phyloP scores from a whole-genome alignment of 1,140 invertebrate species.

The Drosophila sturtevanti region DNA sequence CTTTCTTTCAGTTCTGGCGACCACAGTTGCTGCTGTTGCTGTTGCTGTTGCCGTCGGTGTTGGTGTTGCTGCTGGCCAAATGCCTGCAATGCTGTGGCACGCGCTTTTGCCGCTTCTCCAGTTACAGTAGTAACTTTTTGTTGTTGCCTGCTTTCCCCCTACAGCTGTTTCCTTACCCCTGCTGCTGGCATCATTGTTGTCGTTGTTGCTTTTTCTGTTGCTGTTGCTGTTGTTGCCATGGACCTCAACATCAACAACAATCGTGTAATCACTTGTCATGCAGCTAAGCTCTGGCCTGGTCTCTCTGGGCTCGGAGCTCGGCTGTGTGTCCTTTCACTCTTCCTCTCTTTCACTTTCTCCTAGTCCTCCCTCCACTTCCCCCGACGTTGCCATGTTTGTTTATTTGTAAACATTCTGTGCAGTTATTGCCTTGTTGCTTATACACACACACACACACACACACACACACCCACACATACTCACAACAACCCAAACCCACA shows the following conservation, averaged over 20 bases:
- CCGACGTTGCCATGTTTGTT: conserved; percentile 35
- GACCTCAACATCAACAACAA: conserved; percentile 41
- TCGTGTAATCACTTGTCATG: conserved; percentile 74
- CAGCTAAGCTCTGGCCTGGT: conserved; percentile 53
- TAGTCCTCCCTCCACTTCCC: not conserved
- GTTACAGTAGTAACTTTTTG: conserved; percentile 16
- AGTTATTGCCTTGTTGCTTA: conserved; percentile 41
- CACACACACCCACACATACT: not conserved
- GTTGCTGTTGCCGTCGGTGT: not conserved
- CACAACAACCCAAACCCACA: conserved; percentile 5
- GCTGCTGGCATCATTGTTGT: conserved; percentile 9
- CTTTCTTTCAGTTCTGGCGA: not conserved
- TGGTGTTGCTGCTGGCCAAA: not conserved
- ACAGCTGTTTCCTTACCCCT: too few relatives aligned
- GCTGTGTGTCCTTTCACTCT: not conserved
- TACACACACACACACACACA: not conserved
- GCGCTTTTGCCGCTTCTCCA: conserved; percentile 14
- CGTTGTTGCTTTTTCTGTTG: too few relatives aligned
- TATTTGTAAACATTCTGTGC: conserved; percentile 70
- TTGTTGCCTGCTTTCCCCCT: conserved; percentile 7
- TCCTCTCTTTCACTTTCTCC: not conserved
- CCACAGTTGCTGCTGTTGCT: not conserved
- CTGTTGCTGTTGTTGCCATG: conserved; percentile 28
- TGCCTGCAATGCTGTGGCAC: conserved; percentile 19
- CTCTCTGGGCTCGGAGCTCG: conserved; percentile 2